phyloP scores from a whole-genome alignment of 2,888 invertebrate genomes.

The Ophion costatus region DNA sequence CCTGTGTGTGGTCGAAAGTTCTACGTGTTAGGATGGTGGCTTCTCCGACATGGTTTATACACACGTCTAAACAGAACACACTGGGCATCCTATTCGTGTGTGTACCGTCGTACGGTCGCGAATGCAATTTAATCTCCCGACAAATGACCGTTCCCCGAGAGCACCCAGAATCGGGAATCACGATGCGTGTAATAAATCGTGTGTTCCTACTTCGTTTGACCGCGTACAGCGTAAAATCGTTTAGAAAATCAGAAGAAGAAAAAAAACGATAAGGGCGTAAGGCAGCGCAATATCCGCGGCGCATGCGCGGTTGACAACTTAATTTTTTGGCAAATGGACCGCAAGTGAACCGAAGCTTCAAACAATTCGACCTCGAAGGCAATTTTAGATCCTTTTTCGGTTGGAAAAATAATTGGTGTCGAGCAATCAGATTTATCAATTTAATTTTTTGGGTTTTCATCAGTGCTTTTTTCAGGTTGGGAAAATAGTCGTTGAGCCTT shows the following conservation, averaged over 20 bases:
- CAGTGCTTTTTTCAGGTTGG: no score
- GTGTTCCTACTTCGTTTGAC: slow-evolving; percentile 9
- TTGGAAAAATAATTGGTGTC: no score
- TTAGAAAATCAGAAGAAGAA: not conserved
- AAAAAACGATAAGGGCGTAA: not conserved
- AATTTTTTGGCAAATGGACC: no score
- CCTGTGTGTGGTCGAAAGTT: not conserved
- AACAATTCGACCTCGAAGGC: no score
- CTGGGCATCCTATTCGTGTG: not conserved
- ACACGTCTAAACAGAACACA: not conserved
- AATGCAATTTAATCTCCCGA: slow-evolving; percentile 68
- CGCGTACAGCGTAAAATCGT: not conserved
- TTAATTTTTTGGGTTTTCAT: no score
- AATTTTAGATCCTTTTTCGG: no score
- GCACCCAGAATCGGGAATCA: slow-evolving; percentile 56
- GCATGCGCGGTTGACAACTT: no score
- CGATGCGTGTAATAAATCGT: slow-evolving; percentile 65
- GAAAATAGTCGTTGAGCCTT: no score
- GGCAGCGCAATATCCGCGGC: no score
- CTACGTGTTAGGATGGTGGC: slow-evolving; percentile 1
- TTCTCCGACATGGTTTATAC: slow-evolving; percentile 25
- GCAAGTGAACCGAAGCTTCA: no score
- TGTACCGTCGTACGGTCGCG: slow-evolving; percentile 45
- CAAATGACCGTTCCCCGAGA: slow-evolving; percentile 60
- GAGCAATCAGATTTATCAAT: no score